Base-by-base conservation (phyloP, 2,113 vertebrate genomes). In the Oncorhynchus kisutch region DNA sequence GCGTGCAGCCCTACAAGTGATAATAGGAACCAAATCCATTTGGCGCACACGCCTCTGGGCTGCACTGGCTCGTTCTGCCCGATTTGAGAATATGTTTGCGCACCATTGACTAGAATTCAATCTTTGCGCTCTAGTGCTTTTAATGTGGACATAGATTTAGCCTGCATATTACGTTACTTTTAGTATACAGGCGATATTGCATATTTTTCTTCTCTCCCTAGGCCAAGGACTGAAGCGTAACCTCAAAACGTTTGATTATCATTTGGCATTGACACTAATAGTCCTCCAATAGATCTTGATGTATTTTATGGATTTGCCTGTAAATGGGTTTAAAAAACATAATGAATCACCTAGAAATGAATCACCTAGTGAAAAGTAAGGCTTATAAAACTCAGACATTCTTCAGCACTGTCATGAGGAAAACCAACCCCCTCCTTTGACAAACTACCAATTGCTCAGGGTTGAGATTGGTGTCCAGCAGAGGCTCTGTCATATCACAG, bases 141-240 rank as follows among this genome's bases (percentile, higher is more conserved):
- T 49, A 12, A 12, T 49, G 12, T 49, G 13, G 13, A 13, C 48
- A 49, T 49, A 49, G 48, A 49, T 49, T 49, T 49, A 59, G 18
- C 14, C 57, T 54, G 49, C 5, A n/a, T 59, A 6, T 59, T 20
- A 20, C 5, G 4, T 59, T 13, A n/a, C 1, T 3, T 59, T 59
- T 54, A 54, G 14, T 59, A 67, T 9, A 13, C 65, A 67, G 24
- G 27, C 34, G 11, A 49, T 13, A 39, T 60, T 12, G 25, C 73
- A 5, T 81, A 96, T 95, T 84, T 59, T 94, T 92, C 48, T 91
- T 91, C 54, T 96, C 95, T 13, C 95, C 94, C 96, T 96, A 97
- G 34, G 93, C 84, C 89, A 97, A 97, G 0, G 96, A 95, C 25
- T 95, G 90, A 0, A 93, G 87, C 0, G 96, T 97, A 73, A 97